Evolutionary conservation across 1,140 invertebrate genomes (phyloP).

Genomic region (Hirudo medicinalis): DNA sequence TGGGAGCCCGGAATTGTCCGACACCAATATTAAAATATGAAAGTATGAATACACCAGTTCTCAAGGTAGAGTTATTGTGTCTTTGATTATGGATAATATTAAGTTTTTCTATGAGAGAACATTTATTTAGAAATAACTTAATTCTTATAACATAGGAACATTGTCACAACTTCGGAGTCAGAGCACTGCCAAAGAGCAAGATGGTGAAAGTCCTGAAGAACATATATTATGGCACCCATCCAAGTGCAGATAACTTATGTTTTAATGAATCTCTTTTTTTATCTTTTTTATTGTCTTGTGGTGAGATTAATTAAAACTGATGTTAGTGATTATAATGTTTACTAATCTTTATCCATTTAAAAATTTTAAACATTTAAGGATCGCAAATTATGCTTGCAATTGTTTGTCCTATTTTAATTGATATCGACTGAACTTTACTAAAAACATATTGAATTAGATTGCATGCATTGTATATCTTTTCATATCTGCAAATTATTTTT

Average conservation of each 20-base stretch:
- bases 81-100: not conserved
- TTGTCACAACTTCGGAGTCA: not conserved
- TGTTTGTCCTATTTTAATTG: too few relatives aligned
- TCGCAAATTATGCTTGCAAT: too few relatives aligned
- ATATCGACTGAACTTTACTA: too few relatives aligned
- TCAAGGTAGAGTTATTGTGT: not conserved
- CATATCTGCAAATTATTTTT: too few relatives aligned
- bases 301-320: too few relatives aligned
- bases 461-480: too few relatives aligned
- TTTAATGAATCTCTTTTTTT: not conserved
- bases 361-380: too few relatives aligned
- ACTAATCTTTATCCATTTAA: too few relatives aligned
- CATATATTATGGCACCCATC: constrained; percentile 5
- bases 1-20: not conserved
- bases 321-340: too few relatives aligned
- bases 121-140: not conserved
- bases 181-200: constrained; percentile 3
- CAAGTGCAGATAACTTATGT: not conserved
- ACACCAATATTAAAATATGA: constrained; percentile 6
- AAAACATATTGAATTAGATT: too few relatives aligned
- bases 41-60: not conserved
- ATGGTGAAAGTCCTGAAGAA: not conserved
- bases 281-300: too few relatives aligned
- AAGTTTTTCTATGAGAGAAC: not conserved
- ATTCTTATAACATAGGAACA: not conserved